Percentiles rank a stretch among this genome's conserved stretches.
Evolutionary conservation across 2,113 vertebrate genomes (phyloP).

Genomic region (Odocoileus hemionus): DNA sequence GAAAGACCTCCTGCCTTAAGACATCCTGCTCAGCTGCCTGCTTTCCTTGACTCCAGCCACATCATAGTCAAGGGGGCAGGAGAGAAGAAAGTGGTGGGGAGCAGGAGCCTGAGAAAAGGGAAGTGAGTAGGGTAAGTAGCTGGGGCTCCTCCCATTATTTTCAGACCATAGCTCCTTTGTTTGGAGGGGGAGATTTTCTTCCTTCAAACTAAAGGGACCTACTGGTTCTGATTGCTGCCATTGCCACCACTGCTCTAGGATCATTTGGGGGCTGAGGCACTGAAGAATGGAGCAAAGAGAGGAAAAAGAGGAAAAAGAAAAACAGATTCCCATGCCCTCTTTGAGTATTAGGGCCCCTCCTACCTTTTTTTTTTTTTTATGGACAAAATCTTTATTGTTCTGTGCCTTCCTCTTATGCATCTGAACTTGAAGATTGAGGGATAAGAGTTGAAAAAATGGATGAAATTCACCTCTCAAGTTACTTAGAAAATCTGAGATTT

Average conservation of each 20-base stretch:
- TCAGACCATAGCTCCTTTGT: background rate
- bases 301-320: background rate
- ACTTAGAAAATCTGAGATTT: conserved; percentile 13
- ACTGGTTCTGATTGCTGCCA: background rate
- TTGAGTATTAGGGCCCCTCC: background rate
- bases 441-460: background rate
- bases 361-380: background rate
- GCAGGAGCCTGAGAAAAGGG: background rate
- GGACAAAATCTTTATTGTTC: conserved; percentile 19
- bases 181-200: background rate
- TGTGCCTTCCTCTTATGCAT: background rate
- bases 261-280: background rate
- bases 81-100: rapidly evolving
- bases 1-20: background rate
- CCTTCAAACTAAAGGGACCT: background rate
- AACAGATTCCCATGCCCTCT: background rate
- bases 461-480: background rate
- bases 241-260: background rate
- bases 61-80: rapidly evolving
- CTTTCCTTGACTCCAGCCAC: background rate
- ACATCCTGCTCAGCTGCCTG: background rate
- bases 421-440: background rate
- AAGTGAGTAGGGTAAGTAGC: background rate
- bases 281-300: background rate
- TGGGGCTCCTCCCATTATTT: background rate